Evolutionary conservation across 1,140 invertebrate genomes (phyloP).

Genomic region (Drosophila oshimai): DNA sequence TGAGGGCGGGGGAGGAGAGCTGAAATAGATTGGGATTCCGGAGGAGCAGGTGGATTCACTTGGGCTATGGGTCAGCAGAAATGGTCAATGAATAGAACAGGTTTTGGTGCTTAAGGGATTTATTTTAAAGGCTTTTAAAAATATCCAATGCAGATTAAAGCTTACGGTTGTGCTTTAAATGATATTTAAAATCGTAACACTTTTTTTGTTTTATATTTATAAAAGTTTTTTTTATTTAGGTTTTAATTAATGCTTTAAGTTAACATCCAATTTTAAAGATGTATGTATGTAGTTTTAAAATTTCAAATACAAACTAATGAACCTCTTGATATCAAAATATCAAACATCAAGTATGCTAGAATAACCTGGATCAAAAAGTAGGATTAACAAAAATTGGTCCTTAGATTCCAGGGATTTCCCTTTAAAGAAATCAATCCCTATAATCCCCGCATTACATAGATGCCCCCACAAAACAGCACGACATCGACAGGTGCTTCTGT

Average conservation of each 20-base stretch:
- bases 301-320: too few species aligned
- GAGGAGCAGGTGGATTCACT: constrained; percentile 5
- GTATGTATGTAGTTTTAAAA: too few species aligned
- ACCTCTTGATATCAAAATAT: too few species aligned
- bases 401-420: not conserved
- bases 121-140: too few species aligned
- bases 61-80: constrained; percentile 41
- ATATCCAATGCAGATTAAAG: too few species aligned
- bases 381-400: not conserved
- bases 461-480: not conserved
- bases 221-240: too few species aligned
- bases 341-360: not conserved
- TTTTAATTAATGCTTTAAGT: too few species aligned
- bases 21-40: not conserved
- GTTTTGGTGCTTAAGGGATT: not conserved
- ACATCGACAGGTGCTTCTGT: constrained; percentile 39
- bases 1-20: not conserved
- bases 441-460: not conserved
- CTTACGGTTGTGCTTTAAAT: too few species aligned
- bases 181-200: too few species aligned
- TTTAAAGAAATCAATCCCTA: not conserved
- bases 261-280: too few species aligned
- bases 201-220: not conserved
- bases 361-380: not conserved
- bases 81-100: not conserved